A percentile compares a stretch with the other conserved stretches of the same genome.
Conservation (phyloP, 2,113 vertebrate species). For the Notarius quadriscutis region DNA sequence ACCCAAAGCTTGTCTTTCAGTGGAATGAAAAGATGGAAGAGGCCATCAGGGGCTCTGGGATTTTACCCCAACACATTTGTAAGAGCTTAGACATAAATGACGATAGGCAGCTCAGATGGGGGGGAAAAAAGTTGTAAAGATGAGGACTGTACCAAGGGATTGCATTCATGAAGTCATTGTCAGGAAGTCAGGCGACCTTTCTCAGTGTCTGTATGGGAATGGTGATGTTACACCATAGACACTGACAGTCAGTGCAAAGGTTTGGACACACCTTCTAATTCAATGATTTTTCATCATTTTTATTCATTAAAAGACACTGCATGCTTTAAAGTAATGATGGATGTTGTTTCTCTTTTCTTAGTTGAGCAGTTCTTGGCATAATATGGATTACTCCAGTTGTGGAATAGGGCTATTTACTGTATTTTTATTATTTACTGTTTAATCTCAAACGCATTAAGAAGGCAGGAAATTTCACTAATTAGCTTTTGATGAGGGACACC, state of each 20-base stretch:
- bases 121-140: background rate
- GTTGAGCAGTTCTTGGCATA: too few relatives aligned
- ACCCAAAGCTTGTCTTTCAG: conserved; percentile 14
- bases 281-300: too few relatives aligned
- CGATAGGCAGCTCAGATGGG: background rate
- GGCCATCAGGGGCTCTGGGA: background rate
- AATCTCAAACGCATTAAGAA: too few relatives aligned
- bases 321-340: too few relatives aligned
- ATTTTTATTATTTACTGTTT: too few relatives aligned
- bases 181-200: conserved; percentile 17
- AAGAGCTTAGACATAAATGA: background rate
- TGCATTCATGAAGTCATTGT: conserved; percentile 28
- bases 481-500: too few relatives aligned
- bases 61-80: background rate
- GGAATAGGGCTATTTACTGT: too few relatives aligned
- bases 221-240: conserved; percentile 8
- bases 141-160: conserved; percentile 1
- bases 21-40: conserved; percentile 29
- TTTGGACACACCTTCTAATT: background rate
- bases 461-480: too few relatives aligned
- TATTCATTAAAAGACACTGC: too few relatives aligned
- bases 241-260: background rate
- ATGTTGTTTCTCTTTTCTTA: too few relatives aligned
- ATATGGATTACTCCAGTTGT: too few relatives aligned
- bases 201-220: background rate